phyloP scores from a whole-genome alignment of 2,888 invertebrate genomes.

The Drosophila parthenogenetica region DNA sequence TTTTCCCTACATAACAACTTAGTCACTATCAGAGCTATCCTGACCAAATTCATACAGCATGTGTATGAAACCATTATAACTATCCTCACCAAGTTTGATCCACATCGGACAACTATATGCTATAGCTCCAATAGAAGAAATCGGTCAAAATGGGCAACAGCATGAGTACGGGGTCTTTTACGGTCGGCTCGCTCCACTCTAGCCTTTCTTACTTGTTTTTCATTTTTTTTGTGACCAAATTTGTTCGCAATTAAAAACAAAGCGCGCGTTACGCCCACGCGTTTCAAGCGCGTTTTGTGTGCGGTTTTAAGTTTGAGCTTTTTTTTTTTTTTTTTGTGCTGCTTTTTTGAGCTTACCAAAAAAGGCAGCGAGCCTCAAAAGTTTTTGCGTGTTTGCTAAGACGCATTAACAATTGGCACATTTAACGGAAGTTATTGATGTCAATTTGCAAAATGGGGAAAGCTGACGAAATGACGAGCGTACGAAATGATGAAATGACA shows the following conservation, averaged over 20 bases:
- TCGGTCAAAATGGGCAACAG: too few species aligned
- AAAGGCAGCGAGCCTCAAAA: conserved; percentile 57
- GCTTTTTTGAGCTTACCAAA: conserved; percentile 65
- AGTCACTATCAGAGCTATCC: too few species aligned
- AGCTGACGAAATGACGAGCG: conserved; percentile 56
- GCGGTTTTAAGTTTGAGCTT: conserved; percentile 22
- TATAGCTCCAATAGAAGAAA: too few species aligned
- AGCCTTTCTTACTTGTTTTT: too few species aligned
- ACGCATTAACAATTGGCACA: conserved; percentile 74
- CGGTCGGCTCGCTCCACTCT: too few species aligned
- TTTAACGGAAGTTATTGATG: conserved; percentile 78
- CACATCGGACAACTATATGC: too few species aligned
- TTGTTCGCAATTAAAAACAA: conserved; percentile 76
- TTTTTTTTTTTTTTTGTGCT: conserved; percentile 21
- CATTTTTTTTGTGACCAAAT: conserved; percentile 70
- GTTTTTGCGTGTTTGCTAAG: conserved; percentile 54
- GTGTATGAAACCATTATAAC: too few species aligned
- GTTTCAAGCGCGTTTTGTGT: conserved; percentile 41
- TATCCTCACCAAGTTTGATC: too few species aligned
- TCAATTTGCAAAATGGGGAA: conserved; percentile 58
- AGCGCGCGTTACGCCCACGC: conserved; percentile 63
- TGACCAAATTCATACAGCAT: too few species aligned
- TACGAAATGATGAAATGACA: conserved; percentile 9
- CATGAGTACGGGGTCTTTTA: too few species aligned
- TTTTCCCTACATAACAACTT: too few species aligned